Percentiles rank a stretch among this genome's conserved stretches.
These are phyloP conservation scores for Leucoptera coffeella DNA, from an alignment of 2,888 invertebrate species.

Conservation along the genomic window DNA sequence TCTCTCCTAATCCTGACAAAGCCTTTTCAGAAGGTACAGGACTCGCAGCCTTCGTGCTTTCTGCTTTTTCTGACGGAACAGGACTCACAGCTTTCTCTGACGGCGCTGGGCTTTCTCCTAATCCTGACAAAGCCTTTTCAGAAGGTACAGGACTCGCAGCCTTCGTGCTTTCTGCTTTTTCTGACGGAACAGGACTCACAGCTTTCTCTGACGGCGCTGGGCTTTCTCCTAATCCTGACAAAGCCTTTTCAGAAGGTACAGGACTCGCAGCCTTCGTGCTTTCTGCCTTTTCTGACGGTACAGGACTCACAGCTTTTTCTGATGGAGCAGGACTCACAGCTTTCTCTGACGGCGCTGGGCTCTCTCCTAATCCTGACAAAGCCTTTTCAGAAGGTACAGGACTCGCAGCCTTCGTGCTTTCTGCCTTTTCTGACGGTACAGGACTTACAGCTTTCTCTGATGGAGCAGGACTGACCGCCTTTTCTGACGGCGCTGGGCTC, in stretches of 20 bases:
- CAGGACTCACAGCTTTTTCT: slow-evolving; percentile 1
- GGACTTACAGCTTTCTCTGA: slow-evolving; percentile 4
- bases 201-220: slow-evolving; percentile 1
- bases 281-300: slow-evolving; percentile 6
- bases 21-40: background rate
- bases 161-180: slow-evolving; percentile 3
- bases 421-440: slow-evolving; percentile 6
- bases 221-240: background rate
- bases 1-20: too few species aligned
- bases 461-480: slow-evolving; percentile 5
- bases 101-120: background rate
- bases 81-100: slow-evolving; percentile 1
- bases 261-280: background rate
- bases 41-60: background rate
- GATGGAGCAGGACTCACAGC: background rate
- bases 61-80: background rate
- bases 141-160: background rate
- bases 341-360: slow-evolving; percentile 1
- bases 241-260: slow-evolving; percentile 2
- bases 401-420: background rate
- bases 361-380: background rate
- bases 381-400: slow-evolving; percentile 2
- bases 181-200: background rate
- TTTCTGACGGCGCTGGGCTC: slow-evolving; percentile 7
- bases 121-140: background rate